Evolutionary conservation across 1,140 invertebrate species (phyloP).

Genomic region (Drosophila serrata): DNA sequence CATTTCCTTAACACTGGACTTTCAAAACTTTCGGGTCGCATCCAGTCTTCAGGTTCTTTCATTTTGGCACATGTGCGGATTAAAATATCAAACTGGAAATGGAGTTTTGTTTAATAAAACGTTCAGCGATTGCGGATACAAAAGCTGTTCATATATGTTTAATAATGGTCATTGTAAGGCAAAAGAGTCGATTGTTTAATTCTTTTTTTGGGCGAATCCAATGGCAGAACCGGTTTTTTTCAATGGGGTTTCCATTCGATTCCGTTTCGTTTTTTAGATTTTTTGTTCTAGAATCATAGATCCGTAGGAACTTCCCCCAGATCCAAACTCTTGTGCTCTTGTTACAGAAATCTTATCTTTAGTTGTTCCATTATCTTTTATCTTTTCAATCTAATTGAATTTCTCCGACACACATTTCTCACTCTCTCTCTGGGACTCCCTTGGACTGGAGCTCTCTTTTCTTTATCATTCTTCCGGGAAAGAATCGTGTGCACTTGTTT

Average conservation of each 20-base stretch:
- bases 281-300: constrained; percentile 4
- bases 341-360: constrained; percentile 31
- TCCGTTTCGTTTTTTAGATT: constrained; percentile 8
- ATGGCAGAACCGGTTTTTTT: constrained; percentile 21
- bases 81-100: constrained; percentile 51
- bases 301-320: not conserved
- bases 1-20: constrained; percentile 10
- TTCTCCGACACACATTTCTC: constrained; percentile 5
- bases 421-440: constrained; percentile 12
- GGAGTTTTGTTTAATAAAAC: constrained; percentile 13
- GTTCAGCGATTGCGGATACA: constrained; percentile 30
- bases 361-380: constrained; percentile 19
- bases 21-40: constrained; percentile 25
- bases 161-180: constrained; percentile 42
- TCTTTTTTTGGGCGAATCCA: constrained; percentile 29
- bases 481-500: constrained; percentile 30
- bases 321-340: constrained; percentile 7
- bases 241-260: not conserved
- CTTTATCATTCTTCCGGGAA: constrained; percentile 34
- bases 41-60: constrained; percentile 21
- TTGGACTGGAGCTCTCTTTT: constrained; percentile 14
- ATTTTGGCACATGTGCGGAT: constrained; percentile 42
- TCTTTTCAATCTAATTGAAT: constrained; percentile 39
- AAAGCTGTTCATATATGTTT: constrained; percentile 26
- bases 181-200: constrained; percentile 32